Evolutionary conservation across 2,888 invertebrate genomes (phyloP).

Genomic region (Drymonia ruficornis): DNA sequence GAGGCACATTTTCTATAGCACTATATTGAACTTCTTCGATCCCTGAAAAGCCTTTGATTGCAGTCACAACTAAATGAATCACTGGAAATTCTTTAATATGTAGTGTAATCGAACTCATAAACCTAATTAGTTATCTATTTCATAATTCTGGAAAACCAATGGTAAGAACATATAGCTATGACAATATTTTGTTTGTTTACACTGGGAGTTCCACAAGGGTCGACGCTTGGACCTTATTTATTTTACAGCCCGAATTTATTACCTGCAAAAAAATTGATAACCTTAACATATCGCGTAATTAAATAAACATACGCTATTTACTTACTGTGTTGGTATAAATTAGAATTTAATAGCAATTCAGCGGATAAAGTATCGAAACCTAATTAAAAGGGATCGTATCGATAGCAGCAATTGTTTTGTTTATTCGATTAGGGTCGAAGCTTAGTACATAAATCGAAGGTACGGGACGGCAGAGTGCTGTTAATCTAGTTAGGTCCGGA

Average conservation of each 20-base stretch:
- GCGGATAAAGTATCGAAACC: slow-evolving; percentile 5
- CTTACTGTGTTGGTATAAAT: background rate
- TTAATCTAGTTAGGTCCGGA: slow-evolving; percentile 38
- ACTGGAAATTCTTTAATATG: background rate
- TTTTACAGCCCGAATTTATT: too few relatives aligned
- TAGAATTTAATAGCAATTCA: slow-evolving; percentile 1
- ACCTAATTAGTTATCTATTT: too few relatives aligned
- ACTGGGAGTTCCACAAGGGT: background rate
- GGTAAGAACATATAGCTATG: too few relatives aligned
- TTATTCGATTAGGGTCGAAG: slow-evolving; percentile 14
- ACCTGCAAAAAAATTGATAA: too few relatives aligned
- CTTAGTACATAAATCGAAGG: slow-evolving; percentile 28
- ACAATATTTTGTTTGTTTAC: too few relatives aligned
- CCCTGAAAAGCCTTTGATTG: too few relatives aligned
- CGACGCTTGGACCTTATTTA: background rate
- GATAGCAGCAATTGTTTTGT: slow-evolving; percentile 17
- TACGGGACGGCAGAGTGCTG: slow-evolving; percentile 19
- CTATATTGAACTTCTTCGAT: background rate
- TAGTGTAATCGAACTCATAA: too few relatives aligned
- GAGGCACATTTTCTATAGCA: too few relatives aligned
- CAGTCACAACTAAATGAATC: background rate
- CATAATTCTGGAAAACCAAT: too few relatives aligned
- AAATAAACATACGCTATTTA: background rate
- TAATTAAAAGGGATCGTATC: slow-evolving; percentile 24
- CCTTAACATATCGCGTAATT: background rate